Evolutionary conservation across 2,113 vertebrate genomes (phyloP).

Genomic region (Silurus meridionalis): DNA sequence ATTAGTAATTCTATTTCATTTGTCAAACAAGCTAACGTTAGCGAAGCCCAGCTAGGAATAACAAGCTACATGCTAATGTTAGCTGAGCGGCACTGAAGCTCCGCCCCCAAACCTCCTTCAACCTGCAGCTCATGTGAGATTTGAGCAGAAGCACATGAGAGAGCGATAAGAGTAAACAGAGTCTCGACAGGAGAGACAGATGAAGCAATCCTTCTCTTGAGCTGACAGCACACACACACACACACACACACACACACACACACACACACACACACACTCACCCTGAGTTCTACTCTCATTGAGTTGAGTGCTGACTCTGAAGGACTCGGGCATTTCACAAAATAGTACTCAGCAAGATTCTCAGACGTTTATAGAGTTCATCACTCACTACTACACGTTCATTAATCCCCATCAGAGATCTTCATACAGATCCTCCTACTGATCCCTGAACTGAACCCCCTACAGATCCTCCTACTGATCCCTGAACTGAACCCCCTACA

Average conservation of each 20-base stretch:
- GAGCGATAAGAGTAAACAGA: neutral
- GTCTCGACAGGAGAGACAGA: neutral
- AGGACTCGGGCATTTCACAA: neutral
- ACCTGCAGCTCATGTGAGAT: too few relatives aligned
- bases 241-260: slow-evolving; percentile 6
- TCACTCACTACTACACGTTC: neutral
- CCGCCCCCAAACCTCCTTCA: too few relatives aligned
- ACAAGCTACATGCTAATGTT: too few relatives aligned
- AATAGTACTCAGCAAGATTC: neutral
- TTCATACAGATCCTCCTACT: neutral
- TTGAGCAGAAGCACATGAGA: neutral
- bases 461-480: too few relatives aligned
- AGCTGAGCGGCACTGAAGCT: too few relatives aligned
- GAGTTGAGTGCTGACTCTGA: neutral
- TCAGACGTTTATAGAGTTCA: neutral
- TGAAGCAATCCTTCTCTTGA: neutral
- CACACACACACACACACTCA: slow-evolving; percentile 2
- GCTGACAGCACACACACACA: slow-evolving; percentile 1
- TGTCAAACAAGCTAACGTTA: neutral
- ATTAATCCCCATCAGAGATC: neutral
- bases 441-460: too few relatives aligned
- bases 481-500: too few relatives aligned
- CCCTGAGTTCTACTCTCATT: neutral
- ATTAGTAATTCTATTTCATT: neutral
- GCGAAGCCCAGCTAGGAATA: neutral